These are phyloP conservation scores for Caenorhabditis plicata DNA, from an alignment of 2,888 invertebrate genomes.

Conservation along the genomic window DNA sequence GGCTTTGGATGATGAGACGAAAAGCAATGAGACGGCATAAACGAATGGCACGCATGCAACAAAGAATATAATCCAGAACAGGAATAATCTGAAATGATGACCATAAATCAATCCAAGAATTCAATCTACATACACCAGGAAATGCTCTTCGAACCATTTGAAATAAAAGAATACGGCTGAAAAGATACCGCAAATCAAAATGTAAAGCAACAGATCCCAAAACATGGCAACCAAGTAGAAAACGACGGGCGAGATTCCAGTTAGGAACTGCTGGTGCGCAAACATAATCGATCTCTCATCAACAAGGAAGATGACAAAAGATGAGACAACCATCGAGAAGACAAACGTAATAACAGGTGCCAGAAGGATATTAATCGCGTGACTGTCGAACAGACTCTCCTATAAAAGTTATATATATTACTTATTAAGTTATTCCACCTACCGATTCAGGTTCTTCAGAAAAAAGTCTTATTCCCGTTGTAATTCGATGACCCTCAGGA, in stretches of 20 bases:
- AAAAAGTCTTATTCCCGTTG: conserved; percentile 18
- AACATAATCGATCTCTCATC: conserved; percentile 52
- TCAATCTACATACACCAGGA: conserved; percentile 25
- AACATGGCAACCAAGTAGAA: conserved; percentile 53
- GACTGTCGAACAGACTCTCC: too few relatives aligned
- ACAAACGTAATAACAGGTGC: conserved; percentile 43
- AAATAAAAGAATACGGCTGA: conserved; percentile 35
- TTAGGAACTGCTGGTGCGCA: conserved; percentile 60
- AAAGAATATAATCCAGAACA: conserved; percentile 58
- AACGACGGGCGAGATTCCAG: conserved; percentile 50
- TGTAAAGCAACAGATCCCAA: conserved; percentile 47
- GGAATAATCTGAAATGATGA: conserved; percentile 42
- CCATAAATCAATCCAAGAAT: background rate
- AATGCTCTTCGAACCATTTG: conserved; percentile 31
- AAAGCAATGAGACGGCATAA: conserved; percentile 57
- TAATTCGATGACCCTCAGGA: background rate
- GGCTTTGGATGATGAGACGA: conserved; percentile 47
- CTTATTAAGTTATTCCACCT: too few relatives aligned
- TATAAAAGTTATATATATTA: too few relatives aligned
- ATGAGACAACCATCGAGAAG: conserved; percentile 52
- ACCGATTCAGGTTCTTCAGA: conserved; percentile 2
- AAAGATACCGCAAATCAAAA: conserved; percentile 41
- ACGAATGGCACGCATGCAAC: conserved; percentile 53
- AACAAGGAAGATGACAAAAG: conserved; percentile 55
- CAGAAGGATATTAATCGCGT: conserved; percentile 24